A percentile compares a stretch with the other conserved stretches of the same genome.
phyloP scores from a whole-genome alignment of 2,888 invertebrate species.

The Phorcus lineatus region DNA sequence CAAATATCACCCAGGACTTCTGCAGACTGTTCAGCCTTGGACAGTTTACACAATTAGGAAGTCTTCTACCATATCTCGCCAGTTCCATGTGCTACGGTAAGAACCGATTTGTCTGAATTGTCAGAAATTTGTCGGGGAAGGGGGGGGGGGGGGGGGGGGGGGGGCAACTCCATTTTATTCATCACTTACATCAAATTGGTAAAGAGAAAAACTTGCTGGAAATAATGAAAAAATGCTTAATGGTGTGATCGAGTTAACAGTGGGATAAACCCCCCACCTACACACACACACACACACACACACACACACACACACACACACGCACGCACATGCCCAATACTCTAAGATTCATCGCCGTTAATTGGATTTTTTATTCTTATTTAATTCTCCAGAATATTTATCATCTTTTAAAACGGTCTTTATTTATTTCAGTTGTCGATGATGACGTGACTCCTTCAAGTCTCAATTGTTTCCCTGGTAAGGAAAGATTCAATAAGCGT shows the following conservation, averaged over 20 bases:
- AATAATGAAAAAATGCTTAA: no score
- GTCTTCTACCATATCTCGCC: background rate
- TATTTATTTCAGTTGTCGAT: slow-evolving; percentile 42
- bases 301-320: no score
- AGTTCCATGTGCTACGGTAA: background rate
- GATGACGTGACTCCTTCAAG: slow-evolving; percentile 42
- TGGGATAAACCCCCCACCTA: no score
- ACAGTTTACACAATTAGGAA: background rate
- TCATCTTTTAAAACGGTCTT: background rate
- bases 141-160: no score
- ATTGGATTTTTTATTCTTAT: no score
- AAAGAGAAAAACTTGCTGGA: no score
- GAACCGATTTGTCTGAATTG: background rate
- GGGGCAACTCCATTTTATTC: no score
- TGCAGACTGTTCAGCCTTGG: background rate
- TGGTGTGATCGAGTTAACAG: no score
- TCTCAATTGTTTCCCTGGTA: slow-evolving; percentile 54
- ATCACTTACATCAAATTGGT: no score
- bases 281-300: no score
- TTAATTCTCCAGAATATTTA: background rate
- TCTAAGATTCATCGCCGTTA: no score
- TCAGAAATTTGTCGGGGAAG: background rate
- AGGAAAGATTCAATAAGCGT: slow-evolving; percentile 20
- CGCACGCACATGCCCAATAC: no score
- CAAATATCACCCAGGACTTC: background rate